Evolutionary conservation across 2,888 invertebrate genomes (phyloP).

Genomic region (Gastracanthus pulcherrimus): DNA sequence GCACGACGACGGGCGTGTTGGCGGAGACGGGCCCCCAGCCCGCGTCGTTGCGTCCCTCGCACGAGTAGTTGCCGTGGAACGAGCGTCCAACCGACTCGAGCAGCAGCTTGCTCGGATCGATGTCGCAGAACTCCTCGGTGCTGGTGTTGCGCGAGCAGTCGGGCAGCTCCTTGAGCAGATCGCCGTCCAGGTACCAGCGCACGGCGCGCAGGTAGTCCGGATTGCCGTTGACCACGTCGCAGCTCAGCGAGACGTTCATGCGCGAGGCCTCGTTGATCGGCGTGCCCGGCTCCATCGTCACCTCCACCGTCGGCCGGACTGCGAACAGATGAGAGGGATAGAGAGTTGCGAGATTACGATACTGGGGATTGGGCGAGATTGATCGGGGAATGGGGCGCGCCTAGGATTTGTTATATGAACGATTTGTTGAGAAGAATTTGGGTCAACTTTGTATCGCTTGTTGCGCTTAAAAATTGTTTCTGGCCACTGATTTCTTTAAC

Average conservation of each 20-base stretch:
- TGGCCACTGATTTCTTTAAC: no score
- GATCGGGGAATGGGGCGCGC: no score
- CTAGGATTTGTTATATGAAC: no score
- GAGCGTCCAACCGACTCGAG: slow-evolving; percentile 91
- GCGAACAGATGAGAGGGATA: slow-evolving; percentile 52
- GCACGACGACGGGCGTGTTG: slow-evolving; percentile 88
- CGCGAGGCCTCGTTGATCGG: slow-evolving; percentile 89
- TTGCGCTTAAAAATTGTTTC: no score
- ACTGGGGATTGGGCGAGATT: no score
- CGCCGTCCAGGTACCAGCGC: slow-evolving; percentile 92
- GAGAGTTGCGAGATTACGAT: no score
- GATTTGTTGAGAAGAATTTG: no score
- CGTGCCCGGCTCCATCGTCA: slow-evolving; percentile 87
- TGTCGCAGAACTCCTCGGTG: slow-evolving; percentile 84
- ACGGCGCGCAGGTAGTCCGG: slow-evolving; percentile 86
- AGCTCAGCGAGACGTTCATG: slow-evolving; percentile 89
- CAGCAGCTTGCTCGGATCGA: slow-evolving; percentile 91
- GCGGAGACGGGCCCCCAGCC: slow-evolving; percentile 92
- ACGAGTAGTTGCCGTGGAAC: slow-evolving; percentile 96
- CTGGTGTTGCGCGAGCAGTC: slow-evolving; percentile 82
- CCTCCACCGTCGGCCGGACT: slow-evolving; percentile 89
- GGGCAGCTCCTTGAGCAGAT: slow-evolving; percentile 90
- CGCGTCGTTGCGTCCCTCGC: slow-evolving; percentile 92
- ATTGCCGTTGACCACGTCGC: slow-evolving; percentile 89
- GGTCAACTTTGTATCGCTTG: no score